Evolutionary conservation across 2,113 vertebrate species (phyloP).

Genomic region (Nettapus auritus): DNA sequence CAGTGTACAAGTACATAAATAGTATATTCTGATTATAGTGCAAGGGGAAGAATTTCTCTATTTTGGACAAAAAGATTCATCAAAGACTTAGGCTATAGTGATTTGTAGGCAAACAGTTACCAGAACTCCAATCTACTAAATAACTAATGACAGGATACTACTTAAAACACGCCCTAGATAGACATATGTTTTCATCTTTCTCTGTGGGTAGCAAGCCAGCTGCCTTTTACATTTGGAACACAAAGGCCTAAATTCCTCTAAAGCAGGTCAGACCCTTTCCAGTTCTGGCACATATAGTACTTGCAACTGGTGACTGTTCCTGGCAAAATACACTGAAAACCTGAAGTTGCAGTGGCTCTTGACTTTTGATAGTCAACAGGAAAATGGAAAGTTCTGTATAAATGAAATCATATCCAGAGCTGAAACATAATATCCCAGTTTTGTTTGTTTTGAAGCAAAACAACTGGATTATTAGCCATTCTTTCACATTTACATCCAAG

Average conservation of each 20-base stretch:
- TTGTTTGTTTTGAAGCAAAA: neutral
- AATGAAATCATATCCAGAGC: neutral
- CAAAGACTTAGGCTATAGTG: neutral
- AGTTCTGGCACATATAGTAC: neutral
- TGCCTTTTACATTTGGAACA: conserved; percentile 4
- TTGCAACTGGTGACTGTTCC: neutral
- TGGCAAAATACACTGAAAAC: neutral
- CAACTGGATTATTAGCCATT: neutral
- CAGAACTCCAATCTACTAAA: neutral
- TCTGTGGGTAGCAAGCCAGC: neutral
- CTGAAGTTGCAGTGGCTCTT: neutral
- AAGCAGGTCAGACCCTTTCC: neutral
- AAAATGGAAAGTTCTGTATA: neutral
- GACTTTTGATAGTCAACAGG: neutral
- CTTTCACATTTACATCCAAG: neutral
- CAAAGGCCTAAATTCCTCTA: conserved; percentile 16
- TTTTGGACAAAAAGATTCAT: neutral
- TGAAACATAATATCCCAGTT: neutral
- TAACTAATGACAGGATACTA: neutral
- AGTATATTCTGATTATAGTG: neutral
- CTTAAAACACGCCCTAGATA: neutral
- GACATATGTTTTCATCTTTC: conserved; percentile 18
- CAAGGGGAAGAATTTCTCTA: neutral
- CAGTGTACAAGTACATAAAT: neutral
- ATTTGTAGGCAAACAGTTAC: conserved; percentile 13